Evolutionary conservation across 2,888 invertebrate species (phyloP).

Genomic region (Poecilus cupreus): DNA sequence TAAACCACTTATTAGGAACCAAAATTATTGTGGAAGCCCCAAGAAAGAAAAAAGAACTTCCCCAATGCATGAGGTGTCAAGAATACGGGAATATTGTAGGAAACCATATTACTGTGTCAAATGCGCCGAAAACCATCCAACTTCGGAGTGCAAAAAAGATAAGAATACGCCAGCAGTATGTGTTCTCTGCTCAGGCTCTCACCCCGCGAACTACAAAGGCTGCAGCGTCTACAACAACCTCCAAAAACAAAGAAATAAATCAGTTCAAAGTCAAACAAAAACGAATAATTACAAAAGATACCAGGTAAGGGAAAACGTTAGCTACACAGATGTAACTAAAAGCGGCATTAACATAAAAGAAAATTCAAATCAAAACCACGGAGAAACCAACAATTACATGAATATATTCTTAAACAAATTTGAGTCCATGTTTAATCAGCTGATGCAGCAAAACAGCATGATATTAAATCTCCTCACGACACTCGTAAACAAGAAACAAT

Average conservation of each 20-base stretch:
- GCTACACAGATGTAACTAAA: neutral
- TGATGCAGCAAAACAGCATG: neutral
- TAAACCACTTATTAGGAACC: constrained; percentile 49
- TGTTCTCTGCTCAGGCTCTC: constrained; percentile 51
- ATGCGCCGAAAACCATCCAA: constrained; percentile 61
- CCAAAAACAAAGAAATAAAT: neutral
- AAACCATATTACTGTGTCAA: constrained; percentile 60
- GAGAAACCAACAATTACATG: neutral
- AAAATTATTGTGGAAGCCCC: constrained; percentile 59
- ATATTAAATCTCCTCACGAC: neutral
- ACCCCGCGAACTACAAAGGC: constrained; percentile 58
- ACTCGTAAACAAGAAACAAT: neutral
- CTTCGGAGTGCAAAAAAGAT: constrained; percentile 45
- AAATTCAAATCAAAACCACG: neutral
- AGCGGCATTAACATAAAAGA: neutral
- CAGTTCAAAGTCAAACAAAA: neutral
- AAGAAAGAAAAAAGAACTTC: constrained; percentile 51
- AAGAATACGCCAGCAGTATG: constrained; percentile 57
- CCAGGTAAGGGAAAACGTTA: neutral
- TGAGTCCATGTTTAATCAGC: constrained; percentile 1
- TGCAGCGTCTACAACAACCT: constrained; percentile 3
- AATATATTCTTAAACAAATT: neutral
- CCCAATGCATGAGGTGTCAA: constrained; percentile 63
- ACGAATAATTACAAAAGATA: neutral
- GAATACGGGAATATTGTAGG: constrained; percentile 63